phyloP scores from a whole-genome alignment of 1,140 invertebrate species.

The Calosoma granatense region DNA sequence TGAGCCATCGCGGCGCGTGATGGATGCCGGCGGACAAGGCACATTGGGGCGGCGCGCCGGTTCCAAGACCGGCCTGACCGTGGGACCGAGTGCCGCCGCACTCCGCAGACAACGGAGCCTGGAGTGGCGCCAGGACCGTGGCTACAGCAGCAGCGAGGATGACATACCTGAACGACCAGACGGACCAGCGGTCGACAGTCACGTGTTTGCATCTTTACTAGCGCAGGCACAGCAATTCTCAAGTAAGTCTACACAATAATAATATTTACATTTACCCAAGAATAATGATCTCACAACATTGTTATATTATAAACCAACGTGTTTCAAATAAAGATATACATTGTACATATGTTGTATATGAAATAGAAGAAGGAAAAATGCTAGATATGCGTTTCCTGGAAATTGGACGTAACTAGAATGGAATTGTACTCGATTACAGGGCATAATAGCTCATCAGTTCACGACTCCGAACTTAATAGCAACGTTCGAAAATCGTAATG shows the following conservation, averaged over 20 bases:
- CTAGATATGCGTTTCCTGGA: neutral
- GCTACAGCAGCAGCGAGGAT: constrained; percentile 53
- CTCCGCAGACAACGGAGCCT: constrained; percentile 49
- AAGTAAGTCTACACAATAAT: neutral
- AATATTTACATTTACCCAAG: too few relatives aligned
- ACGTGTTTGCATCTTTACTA: constrained; percentile 50
- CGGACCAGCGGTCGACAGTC: constrained; percentile 43
- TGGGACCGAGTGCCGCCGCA: constrained; percentile 20
- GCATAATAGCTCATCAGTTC: constrained; percentile 5
- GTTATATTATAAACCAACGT: too few relatives aligned
- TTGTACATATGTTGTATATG: too few relatives aligned
- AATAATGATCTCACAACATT: too few relatives aligned
- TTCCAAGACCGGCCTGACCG: constrained; percentile 30
- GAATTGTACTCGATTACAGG: neutral
- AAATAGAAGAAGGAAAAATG: too few relatives aligned
- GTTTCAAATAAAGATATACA: too few relatives aligned
- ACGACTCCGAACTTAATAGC: neutral
- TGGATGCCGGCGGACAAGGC: constrained; percentile 33
- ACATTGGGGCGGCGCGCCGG: constrained; percentile 37
- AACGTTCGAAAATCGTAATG: constrained; percentile 4
- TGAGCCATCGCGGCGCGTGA: constrained; percentile 30
- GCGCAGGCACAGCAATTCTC: constrained; percentile 41
- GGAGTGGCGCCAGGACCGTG: constrained; percentile 49
- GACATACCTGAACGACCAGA: constrained; percentile 41
- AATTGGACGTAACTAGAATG: neutral